A percentile compares a stretch with the other conserved stretches of the same genome.
Evolutionary conservation across 1,140 invertebrate species (phyloP).

Genomic region (Adoxophyes honmai): DNA sequence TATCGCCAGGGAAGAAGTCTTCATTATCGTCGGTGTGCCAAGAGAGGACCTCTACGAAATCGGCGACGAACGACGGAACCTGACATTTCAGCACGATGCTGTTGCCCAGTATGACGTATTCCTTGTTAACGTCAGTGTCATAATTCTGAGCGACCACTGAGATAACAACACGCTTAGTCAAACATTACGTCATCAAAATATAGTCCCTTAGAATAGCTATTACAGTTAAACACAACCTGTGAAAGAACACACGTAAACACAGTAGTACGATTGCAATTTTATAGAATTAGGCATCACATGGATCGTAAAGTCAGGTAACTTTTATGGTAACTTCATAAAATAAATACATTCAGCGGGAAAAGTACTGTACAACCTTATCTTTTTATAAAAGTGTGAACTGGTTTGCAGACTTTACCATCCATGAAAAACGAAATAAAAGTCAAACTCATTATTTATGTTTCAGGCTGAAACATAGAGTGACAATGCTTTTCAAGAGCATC

Average conservation of each 20-base stretch:
- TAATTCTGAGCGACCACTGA: conserved; percentile 92
- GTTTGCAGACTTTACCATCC: too few species aligned
- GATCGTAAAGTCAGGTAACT: neutral
- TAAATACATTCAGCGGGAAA: too few species aligned
- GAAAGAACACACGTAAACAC: neutral
- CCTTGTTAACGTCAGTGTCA: conserved; percentile 94
- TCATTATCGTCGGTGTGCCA: conserved; percentile 91
- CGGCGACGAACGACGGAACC: conserved; percentile 94
- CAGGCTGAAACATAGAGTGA: too few species aligned
- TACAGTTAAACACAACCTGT: neutral
- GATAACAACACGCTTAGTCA: conserved; percentile 19
- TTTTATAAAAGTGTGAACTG: too few species aligned
- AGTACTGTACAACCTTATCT: too few species aligned
- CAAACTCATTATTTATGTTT: too few species aligned
- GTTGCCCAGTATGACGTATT: conserved; percentile 95
- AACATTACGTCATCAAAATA: conserved; percentile 4
- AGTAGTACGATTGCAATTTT: too few species aligned
- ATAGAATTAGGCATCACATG: neutral
- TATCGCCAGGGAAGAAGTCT: conserved; percentile 79
- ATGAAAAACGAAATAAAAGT: too few species aligned
- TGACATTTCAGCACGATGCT: conserved; percentile 95
- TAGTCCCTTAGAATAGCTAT: neutral
- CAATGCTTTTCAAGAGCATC: neutral
- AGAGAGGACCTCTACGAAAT: conserved; percentile 91
- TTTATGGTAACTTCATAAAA: neutral